Percentiles rank a stretch among this genome's conserved stretches.
Conservation (phyloP, 2,888 invertebrate species). For the Polymixis lichenea region DNA sequence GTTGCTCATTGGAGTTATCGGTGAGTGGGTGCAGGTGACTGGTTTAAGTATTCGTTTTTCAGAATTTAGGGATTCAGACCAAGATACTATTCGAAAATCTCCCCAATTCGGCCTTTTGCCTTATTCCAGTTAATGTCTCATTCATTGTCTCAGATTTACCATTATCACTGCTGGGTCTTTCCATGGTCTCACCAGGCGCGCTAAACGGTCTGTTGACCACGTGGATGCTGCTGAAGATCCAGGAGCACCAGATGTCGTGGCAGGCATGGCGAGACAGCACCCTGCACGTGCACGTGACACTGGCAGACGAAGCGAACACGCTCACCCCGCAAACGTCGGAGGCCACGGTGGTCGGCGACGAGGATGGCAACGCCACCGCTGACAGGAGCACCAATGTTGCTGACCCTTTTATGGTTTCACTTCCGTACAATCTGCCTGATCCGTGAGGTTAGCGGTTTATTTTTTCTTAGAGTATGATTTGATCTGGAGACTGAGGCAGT, state of each 20-base stretch:
- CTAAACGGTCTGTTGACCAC: slow-evolving; percentile 87
- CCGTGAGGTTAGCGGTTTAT: slow-evolving; percentile 53
- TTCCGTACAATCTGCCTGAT: slow-evolving; percentile 74
- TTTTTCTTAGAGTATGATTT: background rate
- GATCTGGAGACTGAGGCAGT: background rate
- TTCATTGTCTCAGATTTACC: slow-evolving; percentile 25
- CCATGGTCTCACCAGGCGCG: slow-evolving; percentile 76
- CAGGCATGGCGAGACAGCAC: slow-evolving; percentile 87
- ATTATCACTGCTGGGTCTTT: slow-evolving; percentile 33
- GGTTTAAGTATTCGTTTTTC: background rate
- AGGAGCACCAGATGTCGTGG: slow-evolving; percentile 88
- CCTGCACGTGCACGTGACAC: slow-evolving; percentile 85
- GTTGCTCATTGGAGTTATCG: slow-evolving; percentile 85
- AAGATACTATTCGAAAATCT: background rate
- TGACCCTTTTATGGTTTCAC: slow-evolving; percentile 83
- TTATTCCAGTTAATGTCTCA: slow-evolving; percentile 13
- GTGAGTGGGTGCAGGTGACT: slow-evolving; percentile 69
- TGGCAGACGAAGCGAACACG: slow-evolving; percentile 71
- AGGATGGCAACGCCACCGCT: slow-evolving; percentile 62
- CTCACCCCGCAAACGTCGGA: slow-evolving; percentile 68
- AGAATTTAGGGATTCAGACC: background rate
- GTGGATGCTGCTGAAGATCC: slow-evolving; percentile 88
- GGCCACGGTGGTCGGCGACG: slow-evolving; percentile 71
- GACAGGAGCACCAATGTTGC: slow-evolving; percentile 80
- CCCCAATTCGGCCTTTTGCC: background rate